Evolutionary conservation across 1,140 invertebrate genomes (phyloP).

Genomic region (Saccostrea echinata): DNA sequence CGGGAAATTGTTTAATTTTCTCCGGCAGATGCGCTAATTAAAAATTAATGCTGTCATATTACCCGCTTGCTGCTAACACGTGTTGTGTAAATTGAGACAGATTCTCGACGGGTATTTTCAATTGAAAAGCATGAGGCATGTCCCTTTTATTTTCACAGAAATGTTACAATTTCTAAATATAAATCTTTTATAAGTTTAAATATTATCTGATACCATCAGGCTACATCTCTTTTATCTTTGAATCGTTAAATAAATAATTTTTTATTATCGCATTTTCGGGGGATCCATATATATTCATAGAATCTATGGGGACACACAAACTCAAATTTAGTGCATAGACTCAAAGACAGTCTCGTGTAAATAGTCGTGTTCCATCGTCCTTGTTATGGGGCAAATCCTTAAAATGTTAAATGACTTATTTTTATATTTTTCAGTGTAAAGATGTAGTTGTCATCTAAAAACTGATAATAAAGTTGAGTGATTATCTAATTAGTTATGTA

Average conservation of each 20-base stretch:
- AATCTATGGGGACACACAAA: too few species aligned
- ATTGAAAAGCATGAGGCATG: not conserved
- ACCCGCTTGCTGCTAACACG: not conserved
- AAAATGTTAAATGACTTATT: too few species aligned
- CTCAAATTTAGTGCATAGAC: too few species aligned
- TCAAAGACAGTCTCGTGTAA: too few species aligned
- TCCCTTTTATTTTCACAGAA: not conserved
- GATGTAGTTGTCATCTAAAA: too few species aligned
- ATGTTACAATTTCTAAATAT: not conserved
- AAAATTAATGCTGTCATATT: conserved; percentile 25
- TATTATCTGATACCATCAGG: not conserved
- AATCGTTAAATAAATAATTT: not conserved
- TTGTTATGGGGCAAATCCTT: too few species aligned
- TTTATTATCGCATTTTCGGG: too few species aligned
- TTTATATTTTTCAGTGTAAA: too few species aligned
- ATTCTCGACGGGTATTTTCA: not conserved
- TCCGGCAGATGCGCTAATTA: not conserved
- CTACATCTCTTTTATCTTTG: not conserved
- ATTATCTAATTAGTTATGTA: too few species aligned
- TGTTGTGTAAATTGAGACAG: not conserved
- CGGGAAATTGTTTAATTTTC: not conserved
- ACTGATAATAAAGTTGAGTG: too few species aligned
- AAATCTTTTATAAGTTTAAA: not conserved
- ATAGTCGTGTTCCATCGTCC: too few species aligned
- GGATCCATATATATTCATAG: too few species aligned